Evolutionary conservation across 2,113 vertebrate genomes (phyloP), one percentile per base, ranked within the genome.

Genomic region (Oryzias melastigma): DNA sequence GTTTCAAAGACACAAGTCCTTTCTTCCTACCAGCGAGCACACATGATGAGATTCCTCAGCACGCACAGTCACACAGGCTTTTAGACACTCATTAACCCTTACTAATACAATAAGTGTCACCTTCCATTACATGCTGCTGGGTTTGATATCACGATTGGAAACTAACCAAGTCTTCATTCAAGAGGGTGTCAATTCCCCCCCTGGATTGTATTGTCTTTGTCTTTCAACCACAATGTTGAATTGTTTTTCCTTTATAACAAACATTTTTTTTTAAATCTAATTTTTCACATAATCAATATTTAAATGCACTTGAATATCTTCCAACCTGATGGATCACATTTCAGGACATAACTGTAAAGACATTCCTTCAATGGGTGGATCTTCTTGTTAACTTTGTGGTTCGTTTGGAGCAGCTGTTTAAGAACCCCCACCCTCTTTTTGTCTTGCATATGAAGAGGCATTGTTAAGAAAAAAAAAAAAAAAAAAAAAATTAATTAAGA

Each of bases 101-200:
- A 48, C 86, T 88, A 84, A 87, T 90, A 91, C 89, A 91, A 91
- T 91, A 90, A 91, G 90, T 89, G 90, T 86, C 90, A 87, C 81
- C 87, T 88, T 85, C 81, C 78, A 90, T 91, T 91, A 86, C 88
- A 90, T 85, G 88, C 83, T 89, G 78, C 73, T 10, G 73, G 59
- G 58, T 19, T 70, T 76, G 87, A 90, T 82, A 81, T 89, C 86
- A 88, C 75, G 85, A 90, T 89, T 90, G 86, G 85, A 88, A 85
- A 85, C 71, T 53, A 59, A 85, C 87, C 85, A 89, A 90, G 85
- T 88, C 85, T 89, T 59, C 74, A 73, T 78, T 87, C 78, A 87
- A 85, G 80, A 35, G 60, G 70, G 65, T 13, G 58, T 65, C 18
- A 5, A 67, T 71, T n/a, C 77, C 65, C 25, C 78, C 77, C 55